Evolutionary conservation across 2,113 vertebrate genomes (phyloP), one percentile per base, ranked within the genome.

Genomic region (Sylvia atricapilla): DNA sequence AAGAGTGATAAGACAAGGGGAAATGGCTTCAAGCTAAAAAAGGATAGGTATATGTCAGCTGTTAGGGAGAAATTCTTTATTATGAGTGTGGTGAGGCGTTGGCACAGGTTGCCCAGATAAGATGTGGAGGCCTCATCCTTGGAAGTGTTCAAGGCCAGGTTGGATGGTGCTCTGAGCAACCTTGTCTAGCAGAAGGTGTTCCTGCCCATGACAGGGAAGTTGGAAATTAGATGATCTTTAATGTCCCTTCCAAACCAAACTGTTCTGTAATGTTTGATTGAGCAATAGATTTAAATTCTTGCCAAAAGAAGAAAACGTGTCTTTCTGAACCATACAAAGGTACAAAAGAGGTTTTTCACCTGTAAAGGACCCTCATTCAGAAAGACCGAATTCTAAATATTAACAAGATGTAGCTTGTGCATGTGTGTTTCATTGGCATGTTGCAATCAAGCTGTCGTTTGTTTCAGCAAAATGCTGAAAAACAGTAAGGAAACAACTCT

Each of bases 401-500:
- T 93, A 95, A 87, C 41, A 96, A 88, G 74, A 53, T 77, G 17
- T 68, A 75, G 49, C 63, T 86, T 87, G 5, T 22, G 75, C 43
- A 47, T 53, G 9, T 92, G 91, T 62, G 15, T 93, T 93, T 90
- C 94, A 76, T 35, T 80, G 67, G 13, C 58, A 49, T 59, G 18
- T 84, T 93, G 83, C 78, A n/a, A 58, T 82, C 62, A 87, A 85
- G 55, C 69, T 80, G 84, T 62, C 56, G 59, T 91, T 83, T 82
- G n/a, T 60, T 75, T 79, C 55, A 91, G 93, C 59, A 90, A 95
- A 96, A 73, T 60, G 39, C 62, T 55, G 1, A 89, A 87, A 78
- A 27, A 82, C 37, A 55, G 59, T 67, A 58, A 90, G 44, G 41
- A 80, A 70, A 78, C 18, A 27, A 46, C 67, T 94, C 93, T 50